phyloP scores from a whole-genome alignment of 2,113 vertebrate species.

The Lycaon pictus region DNA sequence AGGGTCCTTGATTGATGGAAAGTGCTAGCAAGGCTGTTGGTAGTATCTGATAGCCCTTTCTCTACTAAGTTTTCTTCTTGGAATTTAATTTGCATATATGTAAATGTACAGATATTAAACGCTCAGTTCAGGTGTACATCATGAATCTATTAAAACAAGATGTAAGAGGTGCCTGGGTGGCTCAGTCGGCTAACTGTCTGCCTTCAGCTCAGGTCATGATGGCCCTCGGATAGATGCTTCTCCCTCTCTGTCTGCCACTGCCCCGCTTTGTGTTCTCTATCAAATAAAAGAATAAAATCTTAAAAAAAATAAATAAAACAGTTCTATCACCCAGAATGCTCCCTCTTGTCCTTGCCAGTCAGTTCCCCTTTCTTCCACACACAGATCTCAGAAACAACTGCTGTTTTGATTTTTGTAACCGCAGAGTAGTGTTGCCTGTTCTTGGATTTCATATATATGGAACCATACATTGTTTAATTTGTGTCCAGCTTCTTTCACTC shows the following conservation, averaged over 20 bases:
- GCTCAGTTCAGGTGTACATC: neutral
- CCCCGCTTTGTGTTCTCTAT: too few relatives aligned
- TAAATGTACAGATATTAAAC: neutral
- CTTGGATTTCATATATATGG: neutral
- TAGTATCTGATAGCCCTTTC: neutral
- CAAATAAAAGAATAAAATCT: too few relatives aligned
- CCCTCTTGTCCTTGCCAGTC: neutral
- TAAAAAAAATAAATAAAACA: neutral
- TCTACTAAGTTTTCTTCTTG: neutral
- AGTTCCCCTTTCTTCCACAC: neutral
- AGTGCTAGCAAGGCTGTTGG: neutral
- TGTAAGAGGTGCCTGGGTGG: too few relatives aligned
- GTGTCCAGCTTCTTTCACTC: neutral
- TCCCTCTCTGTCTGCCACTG: too few relatives aligned
- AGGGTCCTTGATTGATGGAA: neutral
- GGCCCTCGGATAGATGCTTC: too few relatives aligned
- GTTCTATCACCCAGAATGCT: neutral
- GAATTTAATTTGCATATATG: neutral
- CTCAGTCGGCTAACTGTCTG: too few relatives aligned
- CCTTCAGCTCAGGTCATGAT: too few relatives aligned
- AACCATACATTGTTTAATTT: neutral
- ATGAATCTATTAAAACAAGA: slow-evolving; percentile 1
- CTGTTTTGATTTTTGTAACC: neutral
- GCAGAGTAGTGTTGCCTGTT: neutral
- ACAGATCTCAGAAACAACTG: neutral